A percentile compares a stretch with the other conserved stretches of the same genome.
These are phyloP conservation scores for Calcarius ornatus DNA, from an alignment of 2,113 vertebrate genomes.

Conservation along the genomic window DNA sequence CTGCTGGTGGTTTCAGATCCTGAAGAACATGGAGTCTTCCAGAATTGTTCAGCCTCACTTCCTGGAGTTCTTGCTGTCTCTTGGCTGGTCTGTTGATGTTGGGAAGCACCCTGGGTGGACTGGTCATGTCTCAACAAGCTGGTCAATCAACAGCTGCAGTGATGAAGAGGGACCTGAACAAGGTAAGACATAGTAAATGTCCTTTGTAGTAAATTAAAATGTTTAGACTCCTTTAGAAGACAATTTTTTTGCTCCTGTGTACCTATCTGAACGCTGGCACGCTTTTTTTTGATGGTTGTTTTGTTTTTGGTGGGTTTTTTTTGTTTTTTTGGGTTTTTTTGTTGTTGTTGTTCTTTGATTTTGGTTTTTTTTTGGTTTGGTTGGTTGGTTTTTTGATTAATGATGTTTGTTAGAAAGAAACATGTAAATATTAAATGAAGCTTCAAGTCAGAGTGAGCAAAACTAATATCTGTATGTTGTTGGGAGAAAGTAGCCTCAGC, in stretches of 20 bases:
- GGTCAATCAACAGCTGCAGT: conserved; percentile 86
- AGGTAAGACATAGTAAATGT: conserved; percentile 65
- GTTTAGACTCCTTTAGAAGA: background rate
- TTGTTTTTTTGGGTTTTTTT: no score
- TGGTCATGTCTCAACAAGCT: conserved; percentile 91
- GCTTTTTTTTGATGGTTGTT: background rate
- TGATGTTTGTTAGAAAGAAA: background rate
- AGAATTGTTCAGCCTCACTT: conserved; percentile 91
- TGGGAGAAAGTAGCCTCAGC: background rate
- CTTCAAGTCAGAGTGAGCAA: background rate
- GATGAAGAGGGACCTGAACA: conserved; percentile 78
- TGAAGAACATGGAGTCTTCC: conserved; percentile 92
- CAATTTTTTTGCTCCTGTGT: background rate
- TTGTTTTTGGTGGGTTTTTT: background rate
- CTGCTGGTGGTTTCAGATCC: conserved; percentile 79
- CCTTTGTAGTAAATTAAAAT: background rate
- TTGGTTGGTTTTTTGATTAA: background rate
- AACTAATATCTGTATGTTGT: background rate
- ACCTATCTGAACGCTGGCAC: background rate
- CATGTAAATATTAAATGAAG: background rate
- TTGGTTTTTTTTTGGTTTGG: background rate
- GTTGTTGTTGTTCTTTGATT: background rate
- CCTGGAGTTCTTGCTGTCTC: conserved; percentile 90
- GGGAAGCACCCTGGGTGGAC: conserved; percentile 93
- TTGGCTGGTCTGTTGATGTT: conserved; percentile 93